These are phyloP conservation scores for Drosophila novamexicana DNA, from an alignment of 1,140 invertebrate species.

Conservation along the genomic window DNA sequence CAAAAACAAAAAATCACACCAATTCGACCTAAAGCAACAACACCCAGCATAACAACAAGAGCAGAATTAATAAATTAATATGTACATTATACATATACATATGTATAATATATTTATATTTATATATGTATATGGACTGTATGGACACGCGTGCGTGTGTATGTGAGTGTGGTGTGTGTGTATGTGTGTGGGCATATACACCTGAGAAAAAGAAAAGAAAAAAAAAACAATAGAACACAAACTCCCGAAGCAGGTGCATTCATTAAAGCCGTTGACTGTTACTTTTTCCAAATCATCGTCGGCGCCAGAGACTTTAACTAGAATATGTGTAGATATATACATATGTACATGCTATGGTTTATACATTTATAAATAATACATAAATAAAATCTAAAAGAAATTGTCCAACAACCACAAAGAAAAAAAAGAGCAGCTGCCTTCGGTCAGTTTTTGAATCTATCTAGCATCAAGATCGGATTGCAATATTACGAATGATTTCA, in stretches of 20 bases:
- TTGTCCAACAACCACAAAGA: slow-evolving; percentile 15
- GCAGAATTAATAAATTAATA: slow-evolving; percentile 6
- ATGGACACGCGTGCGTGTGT: slow-evolving; percentile 2
- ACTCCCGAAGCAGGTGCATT: slow-evolving; percentile 7
- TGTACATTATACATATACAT: slow-evolving; percentile 12
- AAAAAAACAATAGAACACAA: slow-evolving; percentile 15
- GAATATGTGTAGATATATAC: slow-evolving; percentile 10
- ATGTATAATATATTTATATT: slow-evolving; percentile 9
- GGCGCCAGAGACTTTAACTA: slow-evolving; percentile 3
- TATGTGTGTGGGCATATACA: slow-evolving; percentile 10
- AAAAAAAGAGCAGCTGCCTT: not conserved
- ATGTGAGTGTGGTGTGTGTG: not conserved
- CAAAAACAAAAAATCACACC: not conserved
- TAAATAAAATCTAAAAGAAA: slow-evolving; percentile 37
- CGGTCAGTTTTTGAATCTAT: no score
- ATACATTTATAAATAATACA: slow-evolving; percentile 39
- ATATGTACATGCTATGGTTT: slow-evolving; percentile 28
- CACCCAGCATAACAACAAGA: slow-evolving; percentile 3
- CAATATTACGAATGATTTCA: no score
- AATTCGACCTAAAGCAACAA: slow-evolving; percentile 26
- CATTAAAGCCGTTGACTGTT: slow-evolving; percentile 5
- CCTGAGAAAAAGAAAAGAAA: not conserved
- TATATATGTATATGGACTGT: slow-evolving; percentile 16
- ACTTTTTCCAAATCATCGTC: slow-evolving; percentile 16
- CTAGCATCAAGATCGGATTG: no score